These are phyloP conservation scores for Phrynosoma platyrhinos DNA, from an alignment of 2,113 vertebrate species.

Conservation along the genomic window DNA sequence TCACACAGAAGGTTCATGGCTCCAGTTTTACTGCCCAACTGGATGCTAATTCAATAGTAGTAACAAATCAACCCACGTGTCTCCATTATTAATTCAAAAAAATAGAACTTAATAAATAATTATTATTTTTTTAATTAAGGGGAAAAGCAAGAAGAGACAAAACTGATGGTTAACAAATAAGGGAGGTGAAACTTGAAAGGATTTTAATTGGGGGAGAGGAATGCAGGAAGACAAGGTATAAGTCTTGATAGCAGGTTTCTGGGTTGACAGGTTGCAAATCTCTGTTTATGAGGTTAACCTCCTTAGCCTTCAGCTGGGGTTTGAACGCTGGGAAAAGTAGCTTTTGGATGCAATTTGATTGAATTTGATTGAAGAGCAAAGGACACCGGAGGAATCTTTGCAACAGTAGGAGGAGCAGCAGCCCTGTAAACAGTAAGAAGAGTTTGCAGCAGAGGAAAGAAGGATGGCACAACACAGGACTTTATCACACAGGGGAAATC, in stretches of 20 bases:
- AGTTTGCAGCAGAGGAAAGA: too few species aligned
- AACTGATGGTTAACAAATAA: not conserved
- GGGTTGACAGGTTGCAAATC: not conserved
- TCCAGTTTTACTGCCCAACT: too few species aligned
- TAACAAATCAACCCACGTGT: too few species aligned
- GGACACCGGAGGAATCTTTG: too few species aligned
- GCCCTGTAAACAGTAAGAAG: not conserved
- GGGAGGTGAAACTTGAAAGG: not conserved
- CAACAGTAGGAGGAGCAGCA: not conserved
- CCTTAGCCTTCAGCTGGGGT: not conserved
- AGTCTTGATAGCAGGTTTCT: not conserved
- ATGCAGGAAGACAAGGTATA: not conserved
- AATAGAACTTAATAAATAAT: not conserved
- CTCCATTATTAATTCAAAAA: too few species aligned
- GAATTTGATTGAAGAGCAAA: not conserved
- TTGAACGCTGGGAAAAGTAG: not conserved
- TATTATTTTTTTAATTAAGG: not conserved
- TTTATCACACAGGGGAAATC: too few species aligned
- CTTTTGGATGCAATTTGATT: too few species aligned
- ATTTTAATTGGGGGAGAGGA: not conserved
- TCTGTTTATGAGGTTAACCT: not conserved
- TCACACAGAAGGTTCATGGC: too few species aligned
- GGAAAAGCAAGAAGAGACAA: not conserved
- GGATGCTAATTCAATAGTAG: too few species aligned
- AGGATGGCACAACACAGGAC: too few species aligned